Percentiles rank a stretch among this genome's conserved stretches.
Conservation (phyloP, 2,888 invertebrate species). For the Luperina nickerlii region DNA sequence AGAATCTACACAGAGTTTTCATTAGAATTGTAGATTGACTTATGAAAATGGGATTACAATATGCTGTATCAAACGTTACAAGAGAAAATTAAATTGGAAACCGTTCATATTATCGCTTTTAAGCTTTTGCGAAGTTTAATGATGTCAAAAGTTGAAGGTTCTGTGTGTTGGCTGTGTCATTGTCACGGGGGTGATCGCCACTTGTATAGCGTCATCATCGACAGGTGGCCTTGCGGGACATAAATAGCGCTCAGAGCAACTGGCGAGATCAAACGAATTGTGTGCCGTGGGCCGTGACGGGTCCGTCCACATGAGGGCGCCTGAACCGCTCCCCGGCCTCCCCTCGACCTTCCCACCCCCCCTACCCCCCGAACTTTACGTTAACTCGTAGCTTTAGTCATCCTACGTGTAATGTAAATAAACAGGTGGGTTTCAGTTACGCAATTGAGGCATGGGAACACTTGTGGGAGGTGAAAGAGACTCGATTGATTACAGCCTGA, state of each 20-base stretch:
- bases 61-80: constrained; percentile 21
- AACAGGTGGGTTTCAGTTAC: constrained; percentile 57
- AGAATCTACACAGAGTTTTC: constrained; percentile 25
- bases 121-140: constrained; percentile 17
- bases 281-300: constrained; percentile 87
- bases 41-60: constrained; percentile 23
- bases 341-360: constrained; percentile 64
- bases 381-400: constrained; percentile 66
- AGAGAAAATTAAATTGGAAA: constrained; percentile 49
- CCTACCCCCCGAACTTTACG: constrained; percentile 66
- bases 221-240: constrained; percentile 83
- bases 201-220: constrained; percentile 76
- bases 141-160: constrained; percentile 43
- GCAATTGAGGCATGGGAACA: constrained; percentile 54
- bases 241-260: constrained; percentile 86
- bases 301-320: constrained; percentile 86
- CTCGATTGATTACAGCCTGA: constrained; percentile 29
- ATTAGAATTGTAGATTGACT: constrained; percentile 27
- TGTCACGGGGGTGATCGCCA: constrained; percentile 67
- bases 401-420: constrained; percentile 63
- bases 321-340: constrained; percentile 71
- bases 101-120: constrained; percentile 26
- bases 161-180: constrained; percentile 65
- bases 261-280: constrained; percentile 89
- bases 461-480: constrained; percentile 17